Conservation (phyloP, 2,888 invertebrate species). For the Ennomos fuscantarius region DNA sequence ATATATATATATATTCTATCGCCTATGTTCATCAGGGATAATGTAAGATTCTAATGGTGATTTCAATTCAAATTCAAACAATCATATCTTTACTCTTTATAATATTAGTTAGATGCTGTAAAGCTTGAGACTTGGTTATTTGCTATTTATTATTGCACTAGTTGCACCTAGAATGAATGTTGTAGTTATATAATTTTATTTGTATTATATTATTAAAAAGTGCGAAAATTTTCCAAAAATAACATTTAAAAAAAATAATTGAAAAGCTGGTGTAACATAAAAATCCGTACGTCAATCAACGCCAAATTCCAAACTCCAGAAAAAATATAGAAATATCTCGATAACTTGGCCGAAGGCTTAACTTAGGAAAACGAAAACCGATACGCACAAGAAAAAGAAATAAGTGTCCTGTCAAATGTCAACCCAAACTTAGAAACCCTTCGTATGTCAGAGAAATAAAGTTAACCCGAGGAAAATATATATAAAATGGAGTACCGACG, state of each 20-base stretch:
- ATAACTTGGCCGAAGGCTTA: slow-evolving; percentile 20
- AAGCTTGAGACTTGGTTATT: too few relatives aligned
- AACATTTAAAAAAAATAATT: background rate
- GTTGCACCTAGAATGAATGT: too few relatives aligned
- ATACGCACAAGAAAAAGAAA: slow-evolving; percentile 42
- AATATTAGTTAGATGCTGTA: too few relatives aligned
- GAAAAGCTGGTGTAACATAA: background rate
- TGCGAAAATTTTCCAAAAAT: too few relatives aligned
- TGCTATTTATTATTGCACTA: too few relatives aligned
- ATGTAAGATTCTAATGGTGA: too few relatives aligned
- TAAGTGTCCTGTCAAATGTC: slow-evolving; percentile 54
- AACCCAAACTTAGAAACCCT: slow-evolving; percentile 49
- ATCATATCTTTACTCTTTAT: too few relatives aligned
- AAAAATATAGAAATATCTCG: slow-evolving; percentile 17
- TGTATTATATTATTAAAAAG: too few relatives aligned
- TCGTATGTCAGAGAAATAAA: slow-evolving; percentile 44
- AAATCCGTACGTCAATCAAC: slow-evolving; percentile 20
- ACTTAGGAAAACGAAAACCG: slow-evolving; percentile 28
- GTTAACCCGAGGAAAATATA: slow-evolving; percentile 41
- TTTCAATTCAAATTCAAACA: too few relatives aligned
- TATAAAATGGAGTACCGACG: background rate
- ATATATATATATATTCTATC: too few relatives aligned
- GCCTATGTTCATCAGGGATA: too few relatives aligned
- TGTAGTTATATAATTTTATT: too few relatives aligned
- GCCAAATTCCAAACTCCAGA: slow-evolving; percentile 6